Base-by-base conservation (phyloP, 2,113 vertebrate genomes). In the Nothobranchius kuhntae region DNA sequence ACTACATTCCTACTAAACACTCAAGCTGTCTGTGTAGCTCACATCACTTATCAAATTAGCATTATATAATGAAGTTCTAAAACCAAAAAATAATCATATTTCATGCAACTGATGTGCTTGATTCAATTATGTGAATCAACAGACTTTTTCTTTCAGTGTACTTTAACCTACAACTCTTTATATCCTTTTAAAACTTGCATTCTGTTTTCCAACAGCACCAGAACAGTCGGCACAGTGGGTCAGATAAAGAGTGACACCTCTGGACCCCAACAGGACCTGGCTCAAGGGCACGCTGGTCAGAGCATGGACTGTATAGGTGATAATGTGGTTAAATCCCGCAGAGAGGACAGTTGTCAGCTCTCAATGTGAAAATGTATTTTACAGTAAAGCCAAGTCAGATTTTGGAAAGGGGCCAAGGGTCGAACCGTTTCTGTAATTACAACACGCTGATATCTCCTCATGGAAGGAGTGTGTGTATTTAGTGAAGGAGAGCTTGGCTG, bases 361-460 rank as follows among this genome's bases (percentile, higher is more conserved):
- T 9, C 60, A 38, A 44, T 38, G 58, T 58, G 52, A 76, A 75
- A 74, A 72, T 55, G 13, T 46, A 64, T 75, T 76, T 30, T 53
- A 48, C 67, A 66, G 55, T 47, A 62, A 65, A 83, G 67, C 77
- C 35, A 30, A 51, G 47, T 83, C 76, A 79, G 72, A 9, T 24
- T 77, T 62, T 86, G 76, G 76, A 71, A 61, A 44, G 36, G 10
- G 36, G 62, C 80, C 85, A 81, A 48, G 36, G 75, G 73, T 87
- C 68, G 85, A 74, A 61, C 65, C 38, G 15, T 42, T 30, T 21
- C 13, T 61, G 40, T 65, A 21, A 68, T 77, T 58, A 70, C n/a
- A 44, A 65, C 68, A 17, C 54, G 26, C 40, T 17, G 45, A 71
- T 64, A 54, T 47, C 53, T 52, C 47, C 45, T 61, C 15, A n/a